Percentiles rank a stretch among this genome's conserved stretches.
Evolutionary conservation across 2,888 invertebrate species (phyloP).

Genomic region (Nephrotoma flavescens): DNA sequence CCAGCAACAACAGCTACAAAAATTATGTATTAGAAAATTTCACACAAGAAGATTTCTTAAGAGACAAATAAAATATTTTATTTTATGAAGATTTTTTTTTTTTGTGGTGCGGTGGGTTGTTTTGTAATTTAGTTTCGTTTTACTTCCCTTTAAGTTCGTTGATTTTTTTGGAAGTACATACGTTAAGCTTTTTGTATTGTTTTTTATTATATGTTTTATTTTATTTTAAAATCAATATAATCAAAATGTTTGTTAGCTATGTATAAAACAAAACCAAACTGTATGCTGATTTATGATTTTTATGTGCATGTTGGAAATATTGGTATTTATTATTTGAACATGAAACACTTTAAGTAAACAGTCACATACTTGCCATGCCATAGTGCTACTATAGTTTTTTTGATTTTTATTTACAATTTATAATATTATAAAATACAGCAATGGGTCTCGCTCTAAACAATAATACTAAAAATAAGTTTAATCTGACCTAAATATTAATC

Average conservation of each 20-base stretch:
- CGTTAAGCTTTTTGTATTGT: neutral
- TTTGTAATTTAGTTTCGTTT: neutral
- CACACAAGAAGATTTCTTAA: constrained; percentile 2
- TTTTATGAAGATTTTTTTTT: neutral
- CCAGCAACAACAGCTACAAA: neutral
- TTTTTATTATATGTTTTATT: neutral
- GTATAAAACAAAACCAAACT: neutral
- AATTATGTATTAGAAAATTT: neutral
- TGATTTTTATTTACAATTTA: neutral
- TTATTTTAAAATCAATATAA: neutral
- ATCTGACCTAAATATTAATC: neutral
- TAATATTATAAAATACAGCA: neutral
- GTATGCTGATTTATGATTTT: neutral
- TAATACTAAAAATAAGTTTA: neutral
- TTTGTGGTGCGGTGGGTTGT: neutral
- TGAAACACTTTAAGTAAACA: neutral
- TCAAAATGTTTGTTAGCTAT: neutral
- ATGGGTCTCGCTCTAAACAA: neutral
- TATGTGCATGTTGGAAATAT: neutral
- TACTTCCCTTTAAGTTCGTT: neutral
- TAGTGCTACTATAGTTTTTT: neutral
- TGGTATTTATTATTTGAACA: neutral
- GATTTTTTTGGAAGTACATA: neutral
- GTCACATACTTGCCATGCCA: neutral
- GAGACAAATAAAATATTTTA: constrained; percentile 2